Percentiles rank a stretch among this genome's conserved stretches.
phyloP scores from a whole-genome alignment of 2,113 vertebrate species.

The Cyphomyrus discorhynchus region DNA sequence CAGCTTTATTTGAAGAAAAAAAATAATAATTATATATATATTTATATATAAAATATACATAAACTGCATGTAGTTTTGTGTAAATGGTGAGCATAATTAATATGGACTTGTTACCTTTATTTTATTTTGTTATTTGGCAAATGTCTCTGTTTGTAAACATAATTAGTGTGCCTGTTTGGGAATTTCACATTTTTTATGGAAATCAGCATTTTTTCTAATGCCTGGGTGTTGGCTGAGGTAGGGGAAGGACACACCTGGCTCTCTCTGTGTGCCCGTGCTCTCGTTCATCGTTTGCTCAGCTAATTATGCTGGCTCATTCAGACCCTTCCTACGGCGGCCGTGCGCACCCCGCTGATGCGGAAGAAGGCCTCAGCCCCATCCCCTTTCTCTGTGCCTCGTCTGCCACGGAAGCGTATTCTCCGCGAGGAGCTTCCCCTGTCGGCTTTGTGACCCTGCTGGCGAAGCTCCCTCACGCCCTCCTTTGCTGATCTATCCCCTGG shows the following conservation, averaged over 20 bases:
- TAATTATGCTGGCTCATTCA: conserved; percentile 18
- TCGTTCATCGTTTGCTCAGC: background rate
- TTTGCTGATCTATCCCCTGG: background rate
- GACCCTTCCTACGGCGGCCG: background rate
- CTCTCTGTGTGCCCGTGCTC: no score
- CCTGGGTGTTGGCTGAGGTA: background rate
- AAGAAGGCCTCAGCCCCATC: background rate
- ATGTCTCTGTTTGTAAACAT: conserved; percentile 10
- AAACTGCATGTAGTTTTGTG: background rate
- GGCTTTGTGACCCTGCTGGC: background rate
- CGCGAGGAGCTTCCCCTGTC: background rate
- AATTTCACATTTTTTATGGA: conserved; percentile 9
- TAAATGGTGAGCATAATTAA: background rate
- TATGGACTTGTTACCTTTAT: conserved; percentile 8
- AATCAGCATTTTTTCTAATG: conserved; percentile 12
- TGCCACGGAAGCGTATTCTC: background rate
- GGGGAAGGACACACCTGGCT: conserved; percentile 12
- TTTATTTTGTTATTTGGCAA: conserved; percentile 11
- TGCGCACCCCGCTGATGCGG: background rate
- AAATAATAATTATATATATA: background rate
- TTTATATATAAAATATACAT: background rate
- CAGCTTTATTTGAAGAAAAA: background rate
- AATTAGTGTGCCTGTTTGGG: conserved; percentile 16
- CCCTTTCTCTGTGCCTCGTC: background rate
- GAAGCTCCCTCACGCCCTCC: background rate